Evolutionary conservation across 2,797 vertebrate species (phyloP), one percentile per base, ranked within the genome.

Genomic region (Lycodopsis pacificus): DNA sequence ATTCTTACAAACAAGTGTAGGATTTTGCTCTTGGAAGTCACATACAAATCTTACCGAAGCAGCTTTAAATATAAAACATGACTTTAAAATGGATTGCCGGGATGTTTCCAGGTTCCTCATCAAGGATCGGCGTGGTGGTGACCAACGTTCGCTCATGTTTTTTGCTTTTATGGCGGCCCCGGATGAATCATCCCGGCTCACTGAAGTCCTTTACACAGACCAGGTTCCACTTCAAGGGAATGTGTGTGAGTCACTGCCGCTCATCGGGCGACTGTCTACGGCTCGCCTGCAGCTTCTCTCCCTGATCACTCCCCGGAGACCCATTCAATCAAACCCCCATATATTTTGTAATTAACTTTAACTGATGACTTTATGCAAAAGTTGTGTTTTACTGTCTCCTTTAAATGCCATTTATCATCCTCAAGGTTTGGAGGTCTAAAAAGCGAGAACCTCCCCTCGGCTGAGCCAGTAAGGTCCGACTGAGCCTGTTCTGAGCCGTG

Each of bases 291-390:
- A 91, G 91, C 90, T 91, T 84, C 87, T 92, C 89, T 89, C 65
- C 65, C 62, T 92, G 89, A 94, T 93, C 89, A 83, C 92, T 86
- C 93, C 91, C 91, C 17, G 1, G 91, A 73, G 92, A 89, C 86
- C 84, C 80, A 90, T 94, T 93, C 88, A 92, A 94, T 94, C 91
- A 93, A 91, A 91, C 81, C 80, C 78, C 90, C 91, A 92, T 93
- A 94, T 90, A 93, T 93, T 92, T 91, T 80, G 76, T 93, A 93
- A 94, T 94, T 94, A 93, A 91, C 80, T 92, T 89, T 88, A 93
- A 92, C 90, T 89, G 89, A 93, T 91, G 88, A 92, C 92, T 94
- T 91, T 90, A 88, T 90, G 89, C 89, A 91, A 93, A 85, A 88
- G 85, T 85, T 83, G 86, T 91, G 92, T 91, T 94, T 93, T 91